phyloP scores from a whole-genome alignment of 2,113 vertebrate species.

The Chaetodon trifascialis region DNA sequence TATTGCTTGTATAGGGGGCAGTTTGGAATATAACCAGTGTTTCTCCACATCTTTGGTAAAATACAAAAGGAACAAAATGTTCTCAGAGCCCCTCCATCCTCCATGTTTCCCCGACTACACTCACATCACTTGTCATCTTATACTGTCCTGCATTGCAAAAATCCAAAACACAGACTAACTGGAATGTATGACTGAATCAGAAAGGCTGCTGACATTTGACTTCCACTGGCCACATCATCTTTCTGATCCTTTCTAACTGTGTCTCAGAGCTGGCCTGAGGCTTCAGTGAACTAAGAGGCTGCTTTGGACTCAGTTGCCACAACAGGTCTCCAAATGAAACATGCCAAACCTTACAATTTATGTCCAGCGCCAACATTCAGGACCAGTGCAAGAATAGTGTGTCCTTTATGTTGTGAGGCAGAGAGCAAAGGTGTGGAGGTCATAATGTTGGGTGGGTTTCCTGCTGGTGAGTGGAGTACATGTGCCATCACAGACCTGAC shows the following conservation, averaged over 20 bases:
- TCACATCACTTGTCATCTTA: not conserved
- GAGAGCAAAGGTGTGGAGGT: not conserved
- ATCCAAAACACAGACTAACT: not conserved
- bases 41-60: too few species aligned
- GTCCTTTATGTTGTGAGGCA: not conserved
- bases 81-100: not conserved
- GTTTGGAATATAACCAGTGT: too few species aligned
- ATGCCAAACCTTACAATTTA: not conserved
- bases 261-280: not conserved
- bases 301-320: not conserved
- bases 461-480: not conserved
- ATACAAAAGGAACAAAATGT: too few species aligned
- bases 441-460: not conserved
- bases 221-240: not conserved
- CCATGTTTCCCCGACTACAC: too few species aligned
- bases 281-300: not conserved
- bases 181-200: not conserved
- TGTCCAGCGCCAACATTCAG: not conserved
- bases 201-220: constrained; percentile 15
- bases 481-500: not conserved
- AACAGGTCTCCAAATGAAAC: not conserved
- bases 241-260: constrained; percentile 2
- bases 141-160: not conserved
- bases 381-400: not conserved
- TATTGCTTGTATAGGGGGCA: too few species aligned